Base-by-base conservation (phyloP, 2,113 vertebrate genomes). In the Nycticebus coucang region DNA sequence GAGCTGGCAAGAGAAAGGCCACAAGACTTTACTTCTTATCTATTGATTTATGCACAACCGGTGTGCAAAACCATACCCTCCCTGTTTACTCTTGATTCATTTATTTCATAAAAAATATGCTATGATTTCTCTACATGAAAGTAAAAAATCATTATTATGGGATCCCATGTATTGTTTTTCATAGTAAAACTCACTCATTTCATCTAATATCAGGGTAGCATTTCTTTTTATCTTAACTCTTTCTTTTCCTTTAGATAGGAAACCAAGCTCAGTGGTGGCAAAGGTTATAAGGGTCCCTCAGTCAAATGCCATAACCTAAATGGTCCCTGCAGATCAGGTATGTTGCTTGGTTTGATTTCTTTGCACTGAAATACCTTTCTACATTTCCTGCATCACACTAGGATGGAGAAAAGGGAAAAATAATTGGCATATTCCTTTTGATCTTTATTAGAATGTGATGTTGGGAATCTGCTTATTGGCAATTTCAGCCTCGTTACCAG, bases 371-470 rank as follows among this genome's bases (percentile, higher is more conserved):
- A 95, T 93, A 59, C 14, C 28, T 26, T 64, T 71, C 1, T 2
- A 53, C 55, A 30, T 91, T 92, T 92, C 83, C 33, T 78, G 86
- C 19, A 37, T 14, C 26, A 4, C n/a, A 45, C 10, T 53, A 86
- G 77, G 68, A 64, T 92, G 13, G 1, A 89, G 84, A 64, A 94
- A 91, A 93, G 37, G 22, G 21, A 89, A 66, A 79, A 72, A 50
- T 35, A 90, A 93, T 84, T 82, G 60, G 7, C 50, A 13, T 82
- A 5, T 60, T 87, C 24, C 0, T 74, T 96, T 93, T 93, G 84
- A 72, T 97, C 37, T 97, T 96, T 87, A 62, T 94, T 88, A 87
- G 94, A 92, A 94, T 89, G 57, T 83, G 93, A 57, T 97, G 8
- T 87, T 84, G 64, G 50, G 60, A 71, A 94, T 77, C 59, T 35